Conservation (phyloP, 2,888 invertebrate genomes). For the Blastobasis adustella region DNA sequence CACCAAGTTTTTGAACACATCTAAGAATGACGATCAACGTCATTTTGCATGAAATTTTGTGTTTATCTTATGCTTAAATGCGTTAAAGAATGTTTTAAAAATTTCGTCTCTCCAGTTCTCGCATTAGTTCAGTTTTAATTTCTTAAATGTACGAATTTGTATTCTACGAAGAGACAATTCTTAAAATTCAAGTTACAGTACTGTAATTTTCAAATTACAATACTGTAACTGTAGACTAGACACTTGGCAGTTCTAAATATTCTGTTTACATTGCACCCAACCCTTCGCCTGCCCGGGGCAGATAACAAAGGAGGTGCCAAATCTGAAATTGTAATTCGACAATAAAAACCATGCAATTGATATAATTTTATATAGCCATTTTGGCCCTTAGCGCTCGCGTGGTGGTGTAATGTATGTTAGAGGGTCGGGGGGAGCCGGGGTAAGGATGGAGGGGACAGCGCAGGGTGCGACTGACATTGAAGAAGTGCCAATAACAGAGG, state of each 20-base stretch:
- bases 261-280: constrained; percentile 14
- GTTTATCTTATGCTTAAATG: neutral
- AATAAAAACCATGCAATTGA: constrained; percentile 65
- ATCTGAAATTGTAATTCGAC: constrained; percentile 59
- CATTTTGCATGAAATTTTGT: no score
- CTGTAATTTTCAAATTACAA: no score
- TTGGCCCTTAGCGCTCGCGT: constrained; percentile 57
- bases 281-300: constrained; percentile 26
- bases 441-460: constrained; percentile 53
- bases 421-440: constrained; percentile 51
- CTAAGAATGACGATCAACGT: no score
- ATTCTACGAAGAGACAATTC: no score
- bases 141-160: neutral
- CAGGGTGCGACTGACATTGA: constrained; percentile 76
- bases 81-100: no score
- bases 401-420: constrained; percentile 64
- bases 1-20: no score
- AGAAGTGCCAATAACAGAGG: constrained; percentile 76
- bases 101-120: neutral
- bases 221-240: no score
- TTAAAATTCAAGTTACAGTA: no score
- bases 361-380: constrained; percentile 63
- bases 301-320: constrained; percentile 44
- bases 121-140: neutral
- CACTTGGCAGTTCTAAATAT: no score